Percentiles rank a stretch among this genome's conserved stretches.
Conservation (phyloP, 2,888 invertebrate species). For the Acleris sparsana region DNA sequence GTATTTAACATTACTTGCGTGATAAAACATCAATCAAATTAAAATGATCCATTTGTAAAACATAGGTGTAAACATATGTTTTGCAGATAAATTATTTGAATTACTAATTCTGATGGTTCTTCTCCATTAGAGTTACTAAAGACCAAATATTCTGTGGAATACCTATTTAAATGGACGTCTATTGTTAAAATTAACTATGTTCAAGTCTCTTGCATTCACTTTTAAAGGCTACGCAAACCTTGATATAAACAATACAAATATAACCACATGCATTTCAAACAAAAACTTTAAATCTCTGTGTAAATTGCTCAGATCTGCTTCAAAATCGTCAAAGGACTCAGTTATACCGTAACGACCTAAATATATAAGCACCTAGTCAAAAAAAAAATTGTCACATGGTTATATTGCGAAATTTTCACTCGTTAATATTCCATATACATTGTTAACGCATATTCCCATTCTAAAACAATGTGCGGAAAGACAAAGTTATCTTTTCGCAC, state of each 20-base stretch:
- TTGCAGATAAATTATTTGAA: too few relatives aligned
- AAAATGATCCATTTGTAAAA: too few relatives aligned
- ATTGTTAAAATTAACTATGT: neutral
- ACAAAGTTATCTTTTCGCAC: constrained; percentile 38
- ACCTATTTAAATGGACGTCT: neutral
- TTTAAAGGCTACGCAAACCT: constrained; percentile 23
- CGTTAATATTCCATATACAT: constrained; percentile 52
- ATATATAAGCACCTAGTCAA: constrained; percentile 46
- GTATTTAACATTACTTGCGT: too few relatives aligned
- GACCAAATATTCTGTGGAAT: neutral
- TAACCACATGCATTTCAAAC: constrained; percentile 3
- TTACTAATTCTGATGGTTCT: too few relatives aligned
- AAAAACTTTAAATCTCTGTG: neutral
- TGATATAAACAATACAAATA: constrained; percentile 29
- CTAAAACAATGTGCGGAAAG: constrained; percentile 49
- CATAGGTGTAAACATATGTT: too few relatives aligned
- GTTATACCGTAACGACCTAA: constrained; percentile 47
- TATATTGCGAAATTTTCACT: constrained; percentile 51
- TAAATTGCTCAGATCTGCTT: constrained; percentile 14
- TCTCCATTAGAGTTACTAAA: neutral
- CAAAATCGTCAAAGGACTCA: constrained; percentile 1
- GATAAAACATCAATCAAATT: too few relatives aligned
- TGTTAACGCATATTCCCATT: constrained; percentile 54
- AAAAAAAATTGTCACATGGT: constrained; percentile 48
- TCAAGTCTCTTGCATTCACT: constrained; percentile 15